A percentile compares a stretch with the other conserved stretches of the same genome.
Evolutionary conservation across 2,888 invertebrate species (phyloP).

Genomic region (Chouioia cunea): DNA sequence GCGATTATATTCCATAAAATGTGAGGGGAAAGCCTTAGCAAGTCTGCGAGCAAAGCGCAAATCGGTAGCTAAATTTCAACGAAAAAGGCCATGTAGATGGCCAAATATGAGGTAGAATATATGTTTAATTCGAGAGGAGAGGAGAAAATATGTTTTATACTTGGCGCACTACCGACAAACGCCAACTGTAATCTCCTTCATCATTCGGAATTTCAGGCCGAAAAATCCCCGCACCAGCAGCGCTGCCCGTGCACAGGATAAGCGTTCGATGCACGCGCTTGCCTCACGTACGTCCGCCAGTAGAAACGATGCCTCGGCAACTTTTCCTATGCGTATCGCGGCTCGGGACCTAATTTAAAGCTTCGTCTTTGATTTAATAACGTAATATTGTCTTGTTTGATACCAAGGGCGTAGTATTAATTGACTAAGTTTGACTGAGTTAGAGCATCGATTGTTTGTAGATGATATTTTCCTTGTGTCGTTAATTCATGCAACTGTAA

Average conservation of each 20-base stretch:
- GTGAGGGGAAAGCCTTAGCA: constrained; percentile 46
- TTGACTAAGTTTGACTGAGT: constrained; percentile 41
- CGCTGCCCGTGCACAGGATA: background rate
- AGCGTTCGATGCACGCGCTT: constrained; percentile 15
- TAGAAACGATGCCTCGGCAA: background rate
- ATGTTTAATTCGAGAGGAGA: constrained; percentile 39
- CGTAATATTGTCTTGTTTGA: constrained; percentile 38
- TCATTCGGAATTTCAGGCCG: constrained; percentile 40
- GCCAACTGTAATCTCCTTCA: constrained; percentile 39
- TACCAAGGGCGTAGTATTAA: constrained; percentile 35
- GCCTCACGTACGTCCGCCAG: background rate
- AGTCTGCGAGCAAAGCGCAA: constrained; percentile 9
- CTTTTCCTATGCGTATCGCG: constrained; percentile 26
- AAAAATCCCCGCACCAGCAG: constrained; percentile 25
- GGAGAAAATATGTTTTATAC: constrained; percentile 47
- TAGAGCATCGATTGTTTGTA: background rate
- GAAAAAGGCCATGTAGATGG: constrained; percentile 38
- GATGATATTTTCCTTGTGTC: background rate
- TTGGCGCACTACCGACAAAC: background rate
- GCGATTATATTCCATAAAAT: constrained; percentile 49
- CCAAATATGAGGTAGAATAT: constrained; percentile 40
- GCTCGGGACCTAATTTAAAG: constrained; percentile 37
- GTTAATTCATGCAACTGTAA: background rate
- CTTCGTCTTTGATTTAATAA: constrained; percentile 44
- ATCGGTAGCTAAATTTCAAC: constrained; percentile 46